phyloP scores from a whole-genome alignment of 2,888 invertebrate genomes.

The Bedellia somnulentella region DNA sequence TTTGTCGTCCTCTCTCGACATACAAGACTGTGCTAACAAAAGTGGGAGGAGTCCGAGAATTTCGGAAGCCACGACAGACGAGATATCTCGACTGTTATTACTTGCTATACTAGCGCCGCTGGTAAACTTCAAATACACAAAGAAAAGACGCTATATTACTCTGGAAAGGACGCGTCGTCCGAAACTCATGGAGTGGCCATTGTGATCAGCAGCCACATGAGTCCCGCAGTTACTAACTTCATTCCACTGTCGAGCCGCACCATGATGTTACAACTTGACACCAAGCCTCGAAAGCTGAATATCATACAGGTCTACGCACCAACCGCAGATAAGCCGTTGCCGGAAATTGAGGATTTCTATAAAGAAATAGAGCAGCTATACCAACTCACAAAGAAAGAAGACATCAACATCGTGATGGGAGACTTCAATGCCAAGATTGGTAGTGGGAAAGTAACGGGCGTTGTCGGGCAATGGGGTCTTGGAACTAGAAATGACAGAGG shows the following conservation, averaged over 20 bases:
- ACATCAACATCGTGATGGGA: constrained; percentile 1
- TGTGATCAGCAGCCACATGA: too few relatives aligned
- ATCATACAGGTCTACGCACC: constrained; percentile 2
- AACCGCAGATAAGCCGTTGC: neutral
- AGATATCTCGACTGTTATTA: too few relatives aligned
- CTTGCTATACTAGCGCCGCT: too few relatives aligned
- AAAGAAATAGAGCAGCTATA: neutral
- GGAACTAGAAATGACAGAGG: neutral
- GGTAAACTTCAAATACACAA: too few relatives aligned
- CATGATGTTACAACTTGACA: neutral
- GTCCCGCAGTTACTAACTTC: neutral
- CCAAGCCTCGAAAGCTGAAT: neutral
- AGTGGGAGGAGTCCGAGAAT: too few relatives aligned
- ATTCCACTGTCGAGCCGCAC: neutral
- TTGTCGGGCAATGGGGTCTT: neutral
- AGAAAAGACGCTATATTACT: too few relatives aligned
- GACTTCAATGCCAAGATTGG: constrained; percentile 2
- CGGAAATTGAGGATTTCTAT: neutral
- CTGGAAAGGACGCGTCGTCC: neutral
- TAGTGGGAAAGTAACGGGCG: neutral
- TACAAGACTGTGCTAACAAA: too few relatives aligned
- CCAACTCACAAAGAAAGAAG: neutral
- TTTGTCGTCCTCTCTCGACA: too few relatives aligned
- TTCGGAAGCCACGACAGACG: too few relatives aligned
- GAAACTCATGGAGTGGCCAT: too few relatives aligned